phyloP scores from a whole-genome alignment of 2,888 invertebrate species.

The Metallyticus violacea region DNA sequence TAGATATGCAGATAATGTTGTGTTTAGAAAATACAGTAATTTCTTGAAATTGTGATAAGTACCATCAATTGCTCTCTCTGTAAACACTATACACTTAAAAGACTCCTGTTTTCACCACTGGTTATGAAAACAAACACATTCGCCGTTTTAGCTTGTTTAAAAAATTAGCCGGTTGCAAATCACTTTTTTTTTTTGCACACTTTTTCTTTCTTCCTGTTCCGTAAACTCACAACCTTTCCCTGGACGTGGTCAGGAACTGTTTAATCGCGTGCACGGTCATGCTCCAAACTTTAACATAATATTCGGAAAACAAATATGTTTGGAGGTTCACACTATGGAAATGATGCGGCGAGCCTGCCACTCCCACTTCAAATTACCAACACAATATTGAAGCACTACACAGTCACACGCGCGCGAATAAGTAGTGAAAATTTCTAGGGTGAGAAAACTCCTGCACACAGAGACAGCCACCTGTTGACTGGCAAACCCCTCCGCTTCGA shows the following conservation, averaged over 20 bases:
- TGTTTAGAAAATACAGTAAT: background rate
- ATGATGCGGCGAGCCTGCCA: background rate
- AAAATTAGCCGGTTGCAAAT: background rate
- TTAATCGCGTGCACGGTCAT: background rate
- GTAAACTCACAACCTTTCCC: background rate
- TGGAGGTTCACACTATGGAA: background rate
- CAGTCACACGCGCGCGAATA: background rate
- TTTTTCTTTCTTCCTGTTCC: background rate
- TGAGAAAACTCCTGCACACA: background rate
- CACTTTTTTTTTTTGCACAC: background rate
- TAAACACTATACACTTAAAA: background rate
- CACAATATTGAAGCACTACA: background rate
- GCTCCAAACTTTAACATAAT: too few species aligned
- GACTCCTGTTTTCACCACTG: background rate
- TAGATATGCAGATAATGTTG: background rate
- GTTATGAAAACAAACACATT: background rate
- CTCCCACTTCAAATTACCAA: background rate
- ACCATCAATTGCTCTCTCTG: too few species aligned
- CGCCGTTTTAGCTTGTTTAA: background rate
- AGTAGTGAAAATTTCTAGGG: background rate
- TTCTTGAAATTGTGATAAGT: background rate
- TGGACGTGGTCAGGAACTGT: background rate
- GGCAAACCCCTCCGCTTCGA: background rate
- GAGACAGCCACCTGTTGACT: conserved; percentile 22
- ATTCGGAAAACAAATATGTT: background rate